Evolutionary conservation across 1,140 invertebrate genomes (phyloP).

Genomic region (Penaeus chinensis): DNA sequence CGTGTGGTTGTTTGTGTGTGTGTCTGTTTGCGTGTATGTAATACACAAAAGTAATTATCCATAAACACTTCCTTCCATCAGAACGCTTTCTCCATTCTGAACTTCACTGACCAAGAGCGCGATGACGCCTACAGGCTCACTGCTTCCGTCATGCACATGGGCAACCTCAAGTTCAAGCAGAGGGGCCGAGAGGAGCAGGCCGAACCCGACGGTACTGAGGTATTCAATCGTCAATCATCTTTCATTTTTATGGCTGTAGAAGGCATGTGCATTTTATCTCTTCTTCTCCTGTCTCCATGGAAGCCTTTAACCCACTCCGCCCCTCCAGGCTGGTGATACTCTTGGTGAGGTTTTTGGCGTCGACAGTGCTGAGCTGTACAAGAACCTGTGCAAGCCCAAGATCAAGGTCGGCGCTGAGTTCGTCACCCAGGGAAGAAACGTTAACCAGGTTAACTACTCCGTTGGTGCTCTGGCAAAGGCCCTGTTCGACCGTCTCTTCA

Average conservation of each 20-base stretch:
- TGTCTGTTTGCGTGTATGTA: neutral
- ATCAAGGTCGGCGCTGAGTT: too few relatives aligned
- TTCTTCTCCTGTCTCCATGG: too few relatives aligned
- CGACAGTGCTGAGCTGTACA: neutral
- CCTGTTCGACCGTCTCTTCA: too few relatives aligned
- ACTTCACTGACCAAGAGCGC: constrained; percentile 72
- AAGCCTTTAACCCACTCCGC: neutral
- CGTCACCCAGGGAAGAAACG: too few relatives aligned
- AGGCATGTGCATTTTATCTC: too few relatives aligned
- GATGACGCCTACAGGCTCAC: constrained; percentile 72
- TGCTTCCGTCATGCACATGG: constrained; percentile 73
- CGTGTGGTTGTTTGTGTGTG: too few relatives aligned
- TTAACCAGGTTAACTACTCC: too few relatives aligned
- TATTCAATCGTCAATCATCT: neutral
- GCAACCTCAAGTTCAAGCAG: constrained; percentile 76
- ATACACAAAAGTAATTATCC: neutral
- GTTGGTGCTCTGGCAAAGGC: too few relatives aligned
- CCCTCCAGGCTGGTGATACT: neutral
- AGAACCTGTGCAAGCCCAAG: too few relatives aligned
- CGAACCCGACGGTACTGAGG: constrained; percentile 71
- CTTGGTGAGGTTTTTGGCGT: neutral
- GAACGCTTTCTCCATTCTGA: constrained; percentile 73
- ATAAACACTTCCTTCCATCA: constrained; percentile 58
- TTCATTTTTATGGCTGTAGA: neutral
- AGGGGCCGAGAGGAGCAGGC: constrained; percentile 67